Conservation (phyloP, 1,140 invertebrate genomes). For the Globodera ellingtonae region DNA sequence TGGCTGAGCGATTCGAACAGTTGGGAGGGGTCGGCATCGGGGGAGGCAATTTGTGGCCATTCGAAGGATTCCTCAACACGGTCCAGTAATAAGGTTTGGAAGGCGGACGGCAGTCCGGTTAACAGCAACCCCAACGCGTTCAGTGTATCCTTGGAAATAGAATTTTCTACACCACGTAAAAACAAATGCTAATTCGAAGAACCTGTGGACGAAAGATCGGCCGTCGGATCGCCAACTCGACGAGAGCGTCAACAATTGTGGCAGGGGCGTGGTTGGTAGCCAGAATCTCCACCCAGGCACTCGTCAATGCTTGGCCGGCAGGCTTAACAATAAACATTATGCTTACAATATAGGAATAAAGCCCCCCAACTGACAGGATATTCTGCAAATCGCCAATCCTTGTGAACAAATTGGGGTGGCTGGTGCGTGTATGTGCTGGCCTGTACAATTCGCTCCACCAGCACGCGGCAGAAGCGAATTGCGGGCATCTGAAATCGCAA, state of each 20-base stretch:
- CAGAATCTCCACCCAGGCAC: conserved; percentile 47
- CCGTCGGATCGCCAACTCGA: conserved; percentile 40
- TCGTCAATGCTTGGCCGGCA: conserved; percentile 46
- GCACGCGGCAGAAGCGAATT: conserved; percentile 38
- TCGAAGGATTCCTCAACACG: conserved; percentile 46
- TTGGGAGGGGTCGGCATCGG: conserved; percentile 31
- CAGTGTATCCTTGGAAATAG: conserved; percentile 12
- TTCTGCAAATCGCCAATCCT: conserved; percentile 49
- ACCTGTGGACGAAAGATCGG: conserved; percentile 47
- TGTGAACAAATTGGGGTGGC: conserved; percentile 42
- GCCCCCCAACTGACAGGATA: conserved; percentile 13
- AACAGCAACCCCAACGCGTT: conserved; percentile 46
- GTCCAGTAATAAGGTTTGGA: conserved; percentile 44
- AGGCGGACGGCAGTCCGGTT: conserved; percentile 40
- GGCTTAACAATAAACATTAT: conserved; percentile 26
- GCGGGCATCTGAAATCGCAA: conserved; percentile 38
- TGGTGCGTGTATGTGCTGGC: conserved; percentile 49
- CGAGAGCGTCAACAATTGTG: conserved; percentile 37
- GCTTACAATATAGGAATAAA: neutral
- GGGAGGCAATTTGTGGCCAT: conserved; percentile 38
- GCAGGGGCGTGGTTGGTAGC: conserved; percentile 32
- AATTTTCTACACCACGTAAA: neutral
- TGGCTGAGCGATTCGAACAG: conserved; percentile 49
- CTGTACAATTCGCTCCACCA: conserved; percentile 45
- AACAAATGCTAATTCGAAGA: neutral